These are phyloP conservation scores for Beroe forskalii DNA, from an alignment of 37 sponge, comb jelly and placozoan species.

Conservation along the genomic window DNA sequence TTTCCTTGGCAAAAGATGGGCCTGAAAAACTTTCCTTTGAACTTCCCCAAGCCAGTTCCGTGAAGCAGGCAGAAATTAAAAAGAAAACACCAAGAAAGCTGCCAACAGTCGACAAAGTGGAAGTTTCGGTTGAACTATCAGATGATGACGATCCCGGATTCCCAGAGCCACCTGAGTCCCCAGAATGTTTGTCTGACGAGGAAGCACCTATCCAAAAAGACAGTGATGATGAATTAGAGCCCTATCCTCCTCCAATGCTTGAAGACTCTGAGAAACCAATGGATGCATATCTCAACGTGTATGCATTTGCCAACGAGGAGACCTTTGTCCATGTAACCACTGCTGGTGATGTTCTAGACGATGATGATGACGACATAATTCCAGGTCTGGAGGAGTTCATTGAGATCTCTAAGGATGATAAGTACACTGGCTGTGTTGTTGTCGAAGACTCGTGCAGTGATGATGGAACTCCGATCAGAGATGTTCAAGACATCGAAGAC, in stretches of 20 bases:
- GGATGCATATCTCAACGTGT: not conserved
- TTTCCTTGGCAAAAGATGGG: not conserved
- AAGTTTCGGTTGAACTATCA: not conserved
- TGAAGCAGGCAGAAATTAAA: not conserved
- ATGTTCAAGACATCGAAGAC: constrained; percentile 28
- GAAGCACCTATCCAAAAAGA: not conserved
- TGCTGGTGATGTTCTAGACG: not conserved
- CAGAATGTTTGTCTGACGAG: not conserved
- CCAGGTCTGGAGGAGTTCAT: not conserved
- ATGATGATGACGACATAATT: constrained; percentile 7
- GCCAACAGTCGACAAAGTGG: not conserved
- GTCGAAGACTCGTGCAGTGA: constrained; percentile 35
- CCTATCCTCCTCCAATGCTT: not conserved
- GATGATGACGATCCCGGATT: not conserved
- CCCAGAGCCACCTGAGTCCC: not conserved
- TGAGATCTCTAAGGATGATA: not conserved
- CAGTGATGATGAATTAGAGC: not conserved
- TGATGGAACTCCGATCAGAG: constrained; percentile 39
- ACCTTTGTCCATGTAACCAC: not conserved
- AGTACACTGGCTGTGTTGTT: not conserved
- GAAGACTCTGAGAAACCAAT: not conserved
- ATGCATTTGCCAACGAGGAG: not conserved
- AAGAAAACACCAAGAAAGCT: not conserved
- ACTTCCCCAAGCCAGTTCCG: not conserved
- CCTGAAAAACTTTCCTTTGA: no score